A percentile compares a stretch with the other conserved stretches of the same genome.
phyloP scores from a whole-genome alignment of 2,797 vertebrate species.

The Pempheris klunzingeri region DNA sequence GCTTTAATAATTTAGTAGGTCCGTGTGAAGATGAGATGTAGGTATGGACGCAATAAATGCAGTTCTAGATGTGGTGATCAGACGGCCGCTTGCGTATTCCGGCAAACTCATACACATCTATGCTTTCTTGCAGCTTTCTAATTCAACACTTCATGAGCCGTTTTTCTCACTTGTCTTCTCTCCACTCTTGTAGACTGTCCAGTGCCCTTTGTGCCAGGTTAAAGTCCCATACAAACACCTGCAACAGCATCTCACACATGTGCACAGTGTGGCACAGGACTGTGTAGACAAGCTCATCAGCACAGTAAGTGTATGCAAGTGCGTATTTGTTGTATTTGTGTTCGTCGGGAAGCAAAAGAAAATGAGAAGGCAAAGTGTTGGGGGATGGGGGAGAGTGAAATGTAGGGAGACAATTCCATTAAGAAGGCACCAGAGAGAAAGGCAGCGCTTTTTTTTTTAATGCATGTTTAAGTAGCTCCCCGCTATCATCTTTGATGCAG shows the following conservation, averaged over 20 bases:
- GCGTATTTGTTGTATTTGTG: conserved; percentile 73
- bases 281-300: conserved; percentile 98
- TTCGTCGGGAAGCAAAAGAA: conserved; percentile 71
- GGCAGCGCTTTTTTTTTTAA: conserved; percentile 84
- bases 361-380: conserved; percentile 68
- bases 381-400: conserved; percentile 78
- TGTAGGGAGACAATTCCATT: conserved; percentile 86
- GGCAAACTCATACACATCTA: conserved; percentile 8
- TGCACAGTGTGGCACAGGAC: conserved; percentile 97
- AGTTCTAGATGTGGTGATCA: not conserved
- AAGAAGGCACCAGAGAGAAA: conserved; percentile 84
- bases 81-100: not conserved
- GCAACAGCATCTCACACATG: conserved; percentile 94
- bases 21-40: conserved; percentile 16
- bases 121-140: not conserved
- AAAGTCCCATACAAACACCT: conserved; percentile 86
- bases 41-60: not conserved
- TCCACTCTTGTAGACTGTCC: conserved; percentile 79
- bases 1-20: conserved; percentile 28
- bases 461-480: conserved; percentile 86
- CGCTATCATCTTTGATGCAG: conserved; percentile 84
- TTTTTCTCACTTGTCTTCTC: not conserved
- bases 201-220: conserved; percentile 97
- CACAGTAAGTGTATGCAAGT: conserved; percentile 87
- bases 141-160: not conserved